phyloP scores from a whole-genome alignment of 2,888 invertebrate genomes.

The Dyspetes luteomarginatus region DNA sequence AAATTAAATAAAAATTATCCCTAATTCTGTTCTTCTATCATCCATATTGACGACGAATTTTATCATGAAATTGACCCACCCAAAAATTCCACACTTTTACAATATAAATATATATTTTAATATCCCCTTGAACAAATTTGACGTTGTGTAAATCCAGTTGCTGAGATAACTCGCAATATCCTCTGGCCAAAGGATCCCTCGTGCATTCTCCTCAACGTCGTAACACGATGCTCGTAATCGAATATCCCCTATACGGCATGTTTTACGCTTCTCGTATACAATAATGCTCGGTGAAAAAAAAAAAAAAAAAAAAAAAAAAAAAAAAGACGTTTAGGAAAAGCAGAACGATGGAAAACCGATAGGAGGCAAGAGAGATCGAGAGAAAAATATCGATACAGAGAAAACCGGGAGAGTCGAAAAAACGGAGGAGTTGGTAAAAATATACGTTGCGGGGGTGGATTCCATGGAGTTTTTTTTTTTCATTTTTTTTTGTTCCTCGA shows the following conservation, averaged over 20 bases:
- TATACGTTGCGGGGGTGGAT: conserved; percentile 52
- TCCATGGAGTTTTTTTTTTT: conserved; percentile 28
- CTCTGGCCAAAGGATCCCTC: conserved; percentile 23
- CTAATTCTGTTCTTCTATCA: too few species aligned
- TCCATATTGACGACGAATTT: too few species aligned
- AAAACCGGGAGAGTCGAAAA: conserved; percentile 27
- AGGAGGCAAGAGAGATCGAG: conserved; percentile 38
- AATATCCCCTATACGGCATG: conserved; percentile 56
- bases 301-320: conserved; percentile 35
- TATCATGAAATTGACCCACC: too few species aligned
- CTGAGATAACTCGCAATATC: conserved; percentile 39
- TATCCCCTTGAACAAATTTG: neutral
- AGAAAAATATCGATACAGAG: conserved; percentile 47
- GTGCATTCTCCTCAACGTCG: conserved; percentile 36
- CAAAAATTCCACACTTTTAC: too few species aligned
- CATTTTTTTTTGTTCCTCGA: neutral
- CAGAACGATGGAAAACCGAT: conserved; percentile 52
- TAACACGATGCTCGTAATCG: conserved; percentile 67
- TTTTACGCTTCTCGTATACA: conserved; percentile 35
- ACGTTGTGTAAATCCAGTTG: conserved; percentile 23
- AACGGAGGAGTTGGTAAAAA: conserved; percentile 33
- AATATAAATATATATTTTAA: neutral
- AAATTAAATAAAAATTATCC: too few species aligned
- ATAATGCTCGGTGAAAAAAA: conserved; percentile 1
- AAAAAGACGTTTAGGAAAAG: conserved; percentile 25